phyloP scores from a whole-genome alignment of 2,113 vertebrate species.

The Haemorhous mexicanus region DNA sequence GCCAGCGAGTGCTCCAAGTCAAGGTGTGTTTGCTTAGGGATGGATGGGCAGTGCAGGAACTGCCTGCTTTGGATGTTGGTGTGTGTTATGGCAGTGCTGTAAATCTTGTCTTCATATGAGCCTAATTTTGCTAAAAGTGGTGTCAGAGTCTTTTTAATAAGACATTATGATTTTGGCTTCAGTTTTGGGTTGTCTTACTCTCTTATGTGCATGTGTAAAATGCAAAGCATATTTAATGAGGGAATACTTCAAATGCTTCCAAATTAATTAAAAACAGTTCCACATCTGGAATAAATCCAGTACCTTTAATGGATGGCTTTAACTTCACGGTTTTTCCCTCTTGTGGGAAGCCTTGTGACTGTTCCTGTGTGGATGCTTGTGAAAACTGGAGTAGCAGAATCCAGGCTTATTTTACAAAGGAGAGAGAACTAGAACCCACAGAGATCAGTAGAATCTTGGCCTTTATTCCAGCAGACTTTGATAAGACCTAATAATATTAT shows the following conservation, averaged over 20 bases:
- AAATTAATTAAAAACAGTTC: slow-evolving; percentile 55
- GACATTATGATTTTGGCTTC: slow-evolving; percentile 4
- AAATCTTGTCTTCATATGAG: neutral
- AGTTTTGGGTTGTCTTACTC: neutral
- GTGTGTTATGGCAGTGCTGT: neutral
- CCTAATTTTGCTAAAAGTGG: neutral
- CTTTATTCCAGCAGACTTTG: neutral
- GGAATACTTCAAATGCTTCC: slow-evolving; percentile 48
- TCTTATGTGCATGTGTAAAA: slow-evolving; percentile 8
- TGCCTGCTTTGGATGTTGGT: neutral
- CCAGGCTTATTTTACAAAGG: neutral
- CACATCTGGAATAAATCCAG: slow-evolving; percentile 60
- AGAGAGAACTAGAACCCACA: neutral
- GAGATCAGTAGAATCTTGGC: neutral
- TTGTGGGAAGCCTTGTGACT: slow-evolving; percentile 2
- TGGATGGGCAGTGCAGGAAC: neutral
- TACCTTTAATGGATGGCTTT: slow-evolving; percentile 49
- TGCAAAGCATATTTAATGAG: slow-evolving; percentile 46
- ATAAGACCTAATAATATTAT: neutral
- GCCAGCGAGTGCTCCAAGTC: rapidly evolving
- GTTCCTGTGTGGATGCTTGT: neutral
- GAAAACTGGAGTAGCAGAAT: neutral
- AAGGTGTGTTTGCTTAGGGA: neutral
- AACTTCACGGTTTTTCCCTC: neutral
- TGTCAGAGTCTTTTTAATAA: neutral